Evolutionary conservation across 2,797 vertebrate genomes (phyloP).

Genomic region (Epinephelus malabaricus): DNA sequence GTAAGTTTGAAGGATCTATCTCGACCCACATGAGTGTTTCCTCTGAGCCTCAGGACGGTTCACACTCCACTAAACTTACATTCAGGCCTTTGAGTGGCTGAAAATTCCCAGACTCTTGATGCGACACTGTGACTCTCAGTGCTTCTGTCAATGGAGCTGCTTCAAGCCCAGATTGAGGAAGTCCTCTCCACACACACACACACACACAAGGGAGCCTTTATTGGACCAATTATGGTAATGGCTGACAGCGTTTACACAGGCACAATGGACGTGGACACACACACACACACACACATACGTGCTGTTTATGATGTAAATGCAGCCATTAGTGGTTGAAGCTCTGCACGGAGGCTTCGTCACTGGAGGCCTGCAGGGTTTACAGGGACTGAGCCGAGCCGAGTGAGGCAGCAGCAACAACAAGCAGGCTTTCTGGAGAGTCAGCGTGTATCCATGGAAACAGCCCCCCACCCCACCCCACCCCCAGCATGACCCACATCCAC

Average conservation of each 20-base stretch:
- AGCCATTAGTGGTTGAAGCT: constrained; percentile 12
- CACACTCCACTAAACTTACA: background rate
- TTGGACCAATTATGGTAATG: constrained; percentile 56
- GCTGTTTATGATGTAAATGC: constrained; percentile 21
- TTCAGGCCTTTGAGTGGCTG: constrained; percentile 6
- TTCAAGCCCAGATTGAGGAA: constrained; percentile 69
- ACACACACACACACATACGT: constrained; percentile 24
- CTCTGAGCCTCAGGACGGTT: background rate
- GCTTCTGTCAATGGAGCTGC: constrained; percentile 56
- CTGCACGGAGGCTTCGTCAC: background rate
- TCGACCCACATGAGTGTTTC: background rate
- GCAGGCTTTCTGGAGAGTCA: constrained; percentile 65
- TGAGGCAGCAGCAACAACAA: constrained; percentile 52
- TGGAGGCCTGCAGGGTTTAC: constrained; percentile 22
- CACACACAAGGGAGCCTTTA: constrained; percentile 69
- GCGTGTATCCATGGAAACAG: constrained; percentile 75
- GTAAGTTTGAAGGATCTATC: background rate
- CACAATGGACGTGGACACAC: constrained; percentile 43
- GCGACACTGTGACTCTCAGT: constrained; percentile 56
- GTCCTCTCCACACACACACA: constrained; percentile 50
- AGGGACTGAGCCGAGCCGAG: constrained; percentile 32
- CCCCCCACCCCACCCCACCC: constrained; percentile 14
- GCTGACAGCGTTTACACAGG: constrained; percentile 36
- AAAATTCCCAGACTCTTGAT: constrained; percentile 47
- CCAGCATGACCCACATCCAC: constrained; percentile 75